Evolutionary conservation across 2,113 vertebrate species (phyloP), one percentile per base, ranked within the genome.

Genomic region (Austrofundulus limnaeus): DNA sequence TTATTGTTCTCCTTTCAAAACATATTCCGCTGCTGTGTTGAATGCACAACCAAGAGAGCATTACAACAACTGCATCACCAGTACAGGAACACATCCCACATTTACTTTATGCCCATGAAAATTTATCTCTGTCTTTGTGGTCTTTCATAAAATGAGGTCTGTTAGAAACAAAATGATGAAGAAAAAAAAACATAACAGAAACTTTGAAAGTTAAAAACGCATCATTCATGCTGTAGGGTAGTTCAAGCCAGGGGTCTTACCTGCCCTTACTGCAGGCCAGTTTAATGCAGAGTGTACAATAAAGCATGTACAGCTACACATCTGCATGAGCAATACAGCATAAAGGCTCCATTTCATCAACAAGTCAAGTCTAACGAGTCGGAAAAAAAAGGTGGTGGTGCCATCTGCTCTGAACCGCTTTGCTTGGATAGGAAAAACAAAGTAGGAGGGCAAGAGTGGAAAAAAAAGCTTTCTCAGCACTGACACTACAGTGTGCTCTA

Each of bases 271-370:
- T 65, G 61, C 23, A 23, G 38, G 60, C 55, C 70, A 68, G 38
- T 45, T 74, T 66, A 60, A n/a, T 19, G 64, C 66, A 55, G 70
- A 61, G 57, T 56, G 66, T 75, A 61, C 43, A 61, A 69, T 66
- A 76, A 77, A 68, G 59, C 63, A 76, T 55, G 55, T 69, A 81
- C 59, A 82, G 69, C 72, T 70, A 62, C 79, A 86, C 89, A 91
- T 92, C 89, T 92, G 89, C 85, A 84, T 69, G 69, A 53, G 66
- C 79, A 72, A 70, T 53, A 81, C 46, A 85, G 84, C 52, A 67
- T 75, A 87, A 87, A 86, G 87, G 83, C 87, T 92, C 87, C 77
- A 80, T 92, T 90, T 91, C 91, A 92, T 91, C 90, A 91, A 90
- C 89, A 88, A 88, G 87, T 90, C 87, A 84, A 82, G 88, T 87